Conservation (phyloP, 2,113 vertebrate genomes). For the Laticauda colubrina region DNA sequence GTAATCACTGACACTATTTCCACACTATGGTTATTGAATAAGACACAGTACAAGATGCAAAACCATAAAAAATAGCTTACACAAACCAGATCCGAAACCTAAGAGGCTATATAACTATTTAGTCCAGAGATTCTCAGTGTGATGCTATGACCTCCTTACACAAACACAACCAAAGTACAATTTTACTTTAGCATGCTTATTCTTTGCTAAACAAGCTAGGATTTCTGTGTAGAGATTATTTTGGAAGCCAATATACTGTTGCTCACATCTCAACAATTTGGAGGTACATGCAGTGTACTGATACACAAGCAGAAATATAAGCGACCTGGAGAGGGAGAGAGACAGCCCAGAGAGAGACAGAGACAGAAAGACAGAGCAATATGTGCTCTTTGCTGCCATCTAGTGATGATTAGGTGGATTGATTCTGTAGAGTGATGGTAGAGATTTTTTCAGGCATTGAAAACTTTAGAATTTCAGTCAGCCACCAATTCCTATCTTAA, state of each 20-base stretch:
- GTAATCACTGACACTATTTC: neutral
- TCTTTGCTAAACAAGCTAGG: neutral
- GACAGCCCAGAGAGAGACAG: too few relatives aligned
- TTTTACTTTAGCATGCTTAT: neutral
- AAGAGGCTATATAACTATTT: neutral
- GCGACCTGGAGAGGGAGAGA: neutral
- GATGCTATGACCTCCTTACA: neutral
- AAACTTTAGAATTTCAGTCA: neutral
- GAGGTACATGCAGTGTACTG: neutral
- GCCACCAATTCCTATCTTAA: neutral
- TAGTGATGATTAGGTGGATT: neutral
- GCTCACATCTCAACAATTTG: neutral
- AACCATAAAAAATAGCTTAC: neutral
- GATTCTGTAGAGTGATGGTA: neutral
- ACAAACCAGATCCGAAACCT: neutral
- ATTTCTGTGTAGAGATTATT: neutral
- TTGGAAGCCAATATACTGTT: neutral
- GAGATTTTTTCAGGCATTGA: neutral
- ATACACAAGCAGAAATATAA: neutral
- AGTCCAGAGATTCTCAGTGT: neutral
- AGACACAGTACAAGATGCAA: neutral
- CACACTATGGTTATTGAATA: neutral
- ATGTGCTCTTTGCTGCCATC: neutral
- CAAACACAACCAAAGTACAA: neutral
- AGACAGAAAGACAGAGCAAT: neutral